Conservation (phyloP, 2,113 vertebrate species). For the Aegotheles bennettii region DNA sequence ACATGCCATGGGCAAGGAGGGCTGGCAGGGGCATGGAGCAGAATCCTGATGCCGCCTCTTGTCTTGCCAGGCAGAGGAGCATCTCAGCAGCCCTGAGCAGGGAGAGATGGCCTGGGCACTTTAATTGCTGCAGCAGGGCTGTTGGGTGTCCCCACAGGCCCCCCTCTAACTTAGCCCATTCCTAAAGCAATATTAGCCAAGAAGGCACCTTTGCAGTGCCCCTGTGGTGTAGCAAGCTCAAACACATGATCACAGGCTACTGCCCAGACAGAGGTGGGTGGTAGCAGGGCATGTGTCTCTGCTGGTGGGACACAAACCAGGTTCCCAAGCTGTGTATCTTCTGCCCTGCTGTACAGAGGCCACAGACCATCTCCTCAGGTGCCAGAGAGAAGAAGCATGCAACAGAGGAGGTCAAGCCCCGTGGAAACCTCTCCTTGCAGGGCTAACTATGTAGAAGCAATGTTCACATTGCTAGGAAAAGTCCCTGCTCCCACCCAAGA, state of each 20-base stretch:
- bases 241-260: rapidly evolving
- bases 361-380: neutral
- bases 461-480: neutral
- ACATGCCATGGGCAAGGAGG: neutral
- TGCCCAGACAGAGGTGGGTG: neutral
- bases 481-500: neutral
- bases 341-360: neutral
- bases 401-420: rapidly evolving
- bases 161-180: neutral
- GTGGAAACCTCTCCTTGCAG: neutral
- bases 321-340: neutral
- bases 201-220: neutral
- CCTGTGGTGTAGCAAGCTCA: rapidly evolving
- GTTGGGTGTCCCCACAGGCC: neutral
- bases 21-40: neutral
- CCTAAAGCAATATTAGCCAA: neutral
- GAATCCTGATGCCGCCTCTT: neutral
- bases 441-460: neutral
- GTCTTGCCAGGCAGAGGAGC: neutral
- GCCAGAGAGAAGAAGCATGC: neutral
- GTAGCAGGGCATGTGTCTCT: neutral
- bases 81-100: neutral
- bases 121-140: neutral
- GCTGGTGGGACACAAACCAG: neutral
- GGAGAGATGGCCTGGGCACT: neutral